phyloP scores from a whole-genome alignment of 2,888 invertebrate species.

The Hirtodrosophila histrioides region DNA sequence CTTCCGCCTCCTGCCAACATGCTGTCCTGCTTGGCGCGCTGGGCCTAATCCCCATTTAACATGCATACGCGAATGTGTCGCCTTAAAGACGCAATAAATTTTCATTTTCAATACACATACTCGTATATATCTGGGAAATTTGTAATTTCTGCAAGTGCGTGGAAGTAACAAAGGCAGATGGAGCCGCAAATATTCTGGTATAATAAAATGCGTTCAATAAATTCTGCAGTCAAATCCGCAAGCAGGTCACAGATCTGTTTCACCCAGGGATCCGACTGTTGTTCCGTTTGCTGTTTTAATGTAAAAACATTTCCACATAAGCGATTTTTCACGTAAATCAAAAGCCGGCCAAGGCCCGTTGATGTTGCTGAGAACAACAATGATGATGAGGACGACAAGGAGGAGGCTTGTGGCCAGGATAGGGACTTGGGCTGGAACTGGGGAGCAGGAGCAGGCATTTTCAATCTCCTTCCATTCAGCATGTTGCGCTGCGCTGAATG shows the following conservation, averaged over 20 bases:
- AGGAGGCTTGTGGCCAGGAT: not conserved
- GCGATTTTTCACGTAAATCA: constrained; percentile 78
- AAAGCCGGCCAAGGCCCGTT: constrained; percentile 54
- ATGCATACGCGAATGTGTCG: constrained; percentile 73
- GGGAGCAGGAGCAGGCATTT: constrained; percentile 1
- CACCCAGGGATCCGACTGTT: not conserved
- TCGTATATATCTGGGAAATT: constrained; percentile 55
- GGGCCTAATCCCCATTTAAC: constrained; percentile 69
- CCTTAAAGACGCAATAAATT: constrained; percentile 75
- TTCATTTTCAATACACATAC: constrained; percentile 67
- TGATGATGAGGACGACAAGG: not conserved
- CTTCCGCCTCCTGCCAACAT: not conserved
- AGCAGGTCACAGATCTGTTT: constrained; percentile 25
- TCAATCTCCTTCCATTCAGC: constrained; percentile 13
- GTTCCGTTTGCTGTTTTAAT: constrained; percentile 41
- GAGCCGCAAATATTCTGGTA: not conserved
- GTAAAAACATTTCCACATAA: constrained; percentile 71
- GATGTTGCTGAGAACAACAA: constrained; percentile 9
- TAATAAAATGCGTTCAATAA: constrained; percentile 65
- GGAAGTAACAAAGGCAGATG: constrained; percentile 23
- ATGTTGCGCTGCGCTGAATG: constrained; percentile 25
- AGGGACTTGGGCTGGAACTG: no score
- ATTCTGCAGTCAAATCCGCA: constrained; percentile 63
- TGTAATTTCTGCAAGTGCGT: constrained; percentile 51
- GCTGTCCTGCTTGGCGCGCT: not conserved